Evolutionary conservation across 2,888 invertebrate genomes (phyloP), one percentile per base, ranked within the genome.

Genomic region (Tholera decimalis): DNA sequence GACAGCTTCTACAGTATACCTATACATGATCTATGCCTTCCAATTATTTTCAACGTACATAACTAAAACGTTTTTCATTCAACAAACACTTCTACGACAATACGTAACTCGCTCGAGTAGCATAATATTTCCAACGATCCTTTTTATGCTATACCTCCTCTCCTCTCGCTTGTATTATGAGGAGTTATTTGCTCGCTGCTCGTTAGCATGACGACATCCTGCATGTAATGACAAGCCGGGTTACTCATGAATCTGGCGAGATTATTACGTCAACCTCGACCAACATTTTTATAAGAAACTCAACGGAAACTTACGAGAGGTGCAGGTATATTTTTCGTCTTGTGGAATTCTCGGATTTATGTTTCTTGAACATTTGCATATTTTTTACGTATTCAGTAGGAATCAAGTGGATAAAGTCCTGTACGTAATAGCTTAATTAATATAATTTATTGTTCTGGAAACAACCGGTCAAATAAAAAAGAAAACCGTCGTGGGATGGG

Each of bases 161-260:
- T 70, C 62, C 64, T 77, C 71, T 79, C 62, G 71, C 51, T 62
- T 74, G 67, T 77, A 80, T 79, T 83, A 90, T 89, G 89, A 90
- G 85, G 88, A 91, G 91, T 89, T 93, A 92, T 92, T 92, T 91
- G 90, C 89, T 88, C 81, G 80, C 82, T 83, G 87, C 92, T 93
- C 91, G 90, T 93, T 93, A 93, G 88, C 83, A 77, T 84, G 84
- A 87, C 86, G 84, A 89, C 89, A 89, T 90, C 87, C 89, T 90
- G 89, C 82, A 84, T 86, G 85, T 89, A 91, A 91, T 86, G 88
- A 88, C 88, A 88, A 84, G 79, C 85, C 79, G 79, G 83, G 67
- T 59, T 84, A 85, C 85, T 84, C 85, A 83, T 82, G 84, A 85
- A 84, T 85, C 83, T 85, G 82, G 60, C 64, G 68, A 83, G 72